phyloP scores from a whole-genome alignment of 2,797 vertebrate species.

The Salarias fasciatus region DNA sequence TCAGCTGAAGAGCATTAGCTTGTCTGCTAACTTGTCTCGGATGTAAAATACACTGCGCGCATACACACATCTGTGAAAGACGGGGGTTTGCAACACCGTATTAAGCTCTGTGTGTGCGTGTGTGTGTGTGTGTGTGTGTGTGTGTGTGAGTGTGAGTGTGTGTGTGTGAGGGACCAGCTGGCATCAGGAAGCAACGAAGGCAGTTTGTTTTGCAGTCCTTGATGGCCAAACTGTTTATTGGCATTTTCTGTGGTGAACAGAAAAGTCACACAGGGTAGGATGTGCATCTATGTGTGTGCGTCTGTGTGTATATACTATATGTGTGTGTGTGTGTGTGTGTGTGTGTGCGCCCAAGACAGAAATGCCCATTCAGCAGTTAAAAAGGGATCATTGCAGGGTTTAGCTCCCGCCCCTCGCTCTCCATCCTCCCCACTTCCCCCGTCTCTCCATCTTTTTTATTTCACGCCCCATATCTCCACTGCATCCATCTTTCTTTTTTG shows the following conservation, averaged over 20 bases:
- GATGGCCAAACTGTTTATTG: slow-evolving; percentile 81
- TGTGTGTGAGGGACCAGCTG: slow-evolving; percentile 55
- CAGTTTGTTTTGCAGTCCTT: slow-evolving; percentile 75
- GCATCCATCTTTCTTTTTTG: slow-evolving; percentile 9
- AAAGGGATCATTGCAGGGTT: slow-evolving; percentile 65
- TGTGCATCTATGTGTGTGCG: slow-evolving; percentile 29
- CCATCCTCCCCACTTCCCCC: slow-evolving; percentile 28
- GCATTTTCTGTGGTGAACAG: slow-evolving; percentile 79
- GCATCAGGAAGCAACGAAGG: slow-evolving; percentile 60
- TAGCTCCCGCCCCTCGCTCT: slow-evolving; percentile 27
- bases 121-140: slow-evolving; percentile 39
- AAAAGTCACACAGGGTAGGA: slow-evolving; percentile 61
- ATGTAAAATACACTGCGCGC: slow-evolving; percentile 35
- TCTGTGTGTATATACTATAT: slow-evolving; percentile 9
- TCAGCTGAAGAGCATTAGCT: slow-evolving; percentile 66
- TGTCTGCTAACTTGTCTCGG: slow-evolving; percentile 69
- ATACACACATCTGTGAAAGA: slow-evolving; percentile 41
- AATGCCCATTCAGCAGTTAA: slow-evolving; percentile 73
- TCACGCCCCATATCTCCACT: slow-evolving; percentile 41
- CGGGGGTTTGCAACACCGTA: slow-evolving; percentile 68
- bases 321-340: slow-evolving; percentile 30
- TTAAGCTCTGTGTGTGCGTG: slow-evolving; percentile 58
- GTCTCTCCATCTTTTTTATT: slow-evolving; percentile 49
- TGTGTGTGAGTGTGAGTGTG: slow-evolving; percentile 33
- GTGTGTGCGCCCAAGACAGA: slow-evolving; percentile 40